phyloP scores from a whole-genome alignment of 1,140 invertebrate species.

The Hycleus cichorii region DNA sequence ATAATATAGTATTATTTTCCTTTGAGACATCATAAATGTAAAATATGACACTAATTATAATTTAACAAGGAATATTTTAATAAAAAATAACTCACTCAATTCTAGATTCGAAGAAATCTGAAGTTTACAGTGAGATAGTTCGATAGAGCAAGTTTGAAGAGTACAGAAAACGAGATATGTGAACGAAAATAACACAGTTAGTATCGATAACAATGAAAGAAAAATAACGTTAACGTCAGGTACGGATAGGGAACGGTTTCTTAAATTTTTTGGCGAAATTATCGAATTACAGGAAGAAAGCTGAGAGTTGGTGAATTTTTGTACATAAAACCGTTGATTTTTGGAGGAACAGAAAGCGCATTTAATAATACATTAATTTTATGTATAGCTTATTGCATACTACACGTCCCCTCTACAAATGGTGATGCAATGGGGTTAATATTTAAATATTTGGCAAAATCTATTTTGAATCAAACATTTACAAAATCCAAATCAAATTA shows the following conservation, averaged over 20 bases:
- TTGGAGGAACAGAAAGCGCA: neutral
- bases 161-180: neutral
- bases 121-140: too few species aligned
- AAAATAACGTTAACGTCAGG: slow-evolving; percentile 24
- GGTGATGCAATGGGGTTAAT: slow-evolving; percentile 30
- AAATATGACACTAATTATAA: slow-evolving; percentile 20
- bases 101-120: neutral
- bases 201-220: slow-evolving; percentile 13
- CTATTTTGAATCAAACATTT: slow-evolving; percentile 25
- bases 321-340: too few species aligned
- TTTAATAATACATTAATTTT: slow-evolving; percentile 10
- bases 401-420: slow-evolving; percentile 33
- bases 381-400: slow-evolving; percentile 33
- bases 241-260: slow-evolving; percentile 33
- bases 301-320: too few species aligned
- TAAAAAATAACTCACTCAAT: slow-evolving; percentile 10
- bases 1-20: slow-evolving; percentile 3
- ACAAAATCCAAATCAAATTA: slow-evolving; percentile 1
- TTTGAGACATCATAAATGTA: slow-evolving; percentile 27
- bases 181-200: slow-evolving; percentile 10
- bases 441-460: slow-evolving; percentile 21
- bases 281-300: too few species aligned
- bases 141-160: neutral
- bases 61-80: neutral
- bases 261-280: neutral